Evolutionary conservation across 2,797 vertebrate genomes (phyloP), one percentile per base, ranked within the genome.

Genomic region (Mormyrus proboscirostris): DNA sequence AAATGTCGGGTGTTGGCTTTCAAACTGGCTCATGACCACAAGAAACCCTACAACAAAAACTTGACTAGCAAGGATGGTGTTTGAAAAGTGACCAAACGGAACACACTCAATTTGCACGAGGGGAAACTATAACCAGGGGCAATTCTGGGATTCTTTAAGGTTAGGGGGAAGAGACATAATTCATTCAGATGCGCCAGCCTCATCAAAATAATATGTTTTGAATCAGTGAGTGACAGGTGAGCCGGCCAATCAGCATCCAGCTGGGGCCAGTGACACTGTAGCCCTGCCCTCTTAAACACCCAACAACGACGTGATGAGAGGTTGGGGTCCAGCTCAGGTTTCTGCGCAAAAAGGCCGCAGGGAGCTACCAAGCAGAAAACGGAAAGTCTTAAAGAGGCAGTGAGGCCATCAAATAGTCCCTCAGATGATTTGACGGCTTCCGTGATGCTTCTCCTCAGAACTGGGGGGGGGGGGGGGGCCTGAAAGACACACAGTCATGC

Each of bases 401-500:
- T 8, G 4, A 85, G n/a, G 53, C 47, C 22, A 79, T 89, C 53
- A 86, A 59, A 82, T 53, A 25, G 33, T 87, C 59, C 22, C 22
- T 16, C 59, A 76, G 44, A 50, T 84, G 47, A 89, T 53, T 79
- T 62, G 87, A 65, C 62, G 16, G 51, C 88, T 86, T 47, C 38
- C n/a, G 44, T 59, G 44, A 65, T 76, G 84, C 84, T 79, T 33
- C 12, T 85, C 25, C 8, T 25, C 53, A 19, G 19, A 59, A 6
- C 4, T 6, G 16, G 5, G 22, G 14, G 53, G 53, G 53, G 53
- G 19, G 55, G 5, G 5, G 19, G 8, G 44, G 44, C 55, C 6
- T 90, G 83, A 84, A 59, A 55, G 90, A 91, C 47, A 88, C 7
- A n/a, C 2, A 89, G 89, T 29, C 22, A 88, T 44, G 79, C 6